phyloP scores from a whole-genome alignment of 2,888 invertebrate genomes.

The Siphonodentalium dalli region DNA sequence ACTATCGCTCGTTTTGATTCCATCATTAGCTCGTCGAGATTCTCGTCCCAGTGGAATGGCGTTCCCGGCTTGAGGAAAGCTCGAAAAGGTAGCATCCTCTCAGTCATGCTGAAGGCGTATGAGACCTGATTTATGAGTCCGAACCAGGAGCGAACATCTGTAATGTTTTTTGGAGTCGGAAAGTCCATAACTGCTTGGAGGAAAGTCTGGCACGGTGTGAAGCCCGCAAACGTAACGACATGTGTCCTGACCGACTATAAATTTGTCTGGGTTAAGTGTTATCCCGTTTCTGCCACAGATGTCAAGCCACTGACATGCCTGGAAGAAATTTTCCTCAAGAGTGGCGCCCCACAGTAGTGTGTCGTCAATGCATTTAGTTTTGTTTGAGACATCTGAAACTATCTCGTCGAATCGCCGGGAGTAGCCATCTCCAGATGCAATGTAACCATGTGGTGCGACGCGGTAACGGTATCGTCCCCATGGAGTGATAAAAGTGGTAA shows the following conservation, averaged over 20 bases:
- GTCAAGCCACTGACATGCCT: constrained; percentile 22
- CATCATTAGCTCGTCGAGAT: no score
- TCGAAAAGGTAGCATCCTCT: no score
- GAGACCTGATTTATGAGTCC: neutral
- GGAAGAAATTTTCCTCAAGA: constrained; percentile 18
- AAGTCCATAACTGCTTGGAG: neutral
- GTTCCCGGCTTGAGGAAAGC: no score
- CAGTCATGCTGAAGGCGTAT: constrained; percentile 5
- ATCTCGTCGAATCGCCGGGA: constrained; percentile 15
- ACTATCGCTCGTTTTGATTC: no score
- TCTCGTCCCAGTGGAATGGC: no score
- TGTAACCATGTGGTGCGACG: no score
- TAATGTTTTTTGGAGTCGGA: neutral
- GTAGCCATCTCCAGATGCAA: constrained; percentile 9
- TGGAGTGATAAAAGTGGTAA: constrained; percentile 21
- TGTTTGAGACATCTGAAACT: constrained; percentile 16
- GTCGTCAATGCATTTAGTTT: constrained; percentile 26
- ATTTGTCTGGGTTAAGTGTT: neutral
- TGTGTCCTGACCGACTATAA: neutral
- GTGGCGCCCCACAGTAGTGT: constrained; percentile 18
- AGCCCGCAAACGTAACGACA: no score
- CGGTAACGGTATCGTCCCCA: constrained; percentile 25
- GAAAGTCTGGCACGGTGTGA: neutral
- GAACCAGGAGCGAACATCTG: neutral
- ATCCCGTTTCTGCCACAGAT: constrained; percentile 2